Evolutionary conservation across 2,113 vertebrate genomes (phyloP).

Genomic region (Cyanoramphus novaezelandiae): DNA sequence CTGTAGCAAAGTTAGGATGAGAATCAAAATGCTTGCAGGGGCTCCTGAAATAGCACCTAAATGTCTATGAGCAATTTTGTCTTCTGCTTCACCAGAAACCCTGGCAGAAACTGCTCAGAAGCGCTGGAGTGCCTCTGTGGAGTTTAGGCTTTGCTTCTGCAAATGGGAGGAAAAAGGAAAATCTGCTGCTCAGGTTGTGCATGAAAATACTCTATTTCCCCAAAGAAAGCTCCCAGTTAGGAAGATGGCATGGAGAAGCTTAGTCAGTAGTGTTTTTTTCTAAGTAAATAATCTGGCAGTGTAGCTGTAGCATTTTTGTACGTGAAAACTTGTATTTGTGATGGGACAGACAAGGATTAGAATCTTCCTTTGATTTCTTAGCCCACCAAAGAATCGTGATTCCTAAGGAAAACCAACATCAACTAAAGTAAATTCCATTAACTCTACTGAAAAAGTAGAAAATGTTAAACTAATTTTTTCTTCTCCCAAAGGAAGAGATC

Average conservation of each 20-base stretch:
- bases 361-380: background rate
- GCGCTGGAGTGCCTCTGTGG: background rate
- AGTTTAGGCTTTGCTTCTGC: background rate
- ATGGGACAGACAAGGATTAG: background rate
- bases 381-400: background rate
- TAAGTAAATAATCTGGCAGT: background rate
- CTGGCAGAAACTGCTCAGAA: background rate
- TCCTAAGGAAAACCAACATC: background rate
- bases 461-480: background rate
- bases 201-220: background rate
- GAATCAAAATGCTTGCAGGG: background rate
- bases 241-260: background rate
- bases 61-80: accelerated
- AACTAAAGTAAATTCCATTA: background rate
- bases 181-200: background rate
- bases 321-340: background rate
- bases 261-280: background rate
- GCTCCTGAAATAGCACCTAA: background rate
- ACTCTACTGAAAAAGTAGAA: background rate
- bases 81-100: background rate
- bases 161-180: background rate
- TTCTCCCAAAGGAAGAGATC: background rate
- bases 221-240: background rate
- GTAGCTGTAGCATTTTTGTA: background rate
- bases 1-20: background rate